phyloP scores from a whole-genome alignment of 64 coral and sea anemone species.

The Actinia equina region DNA sequence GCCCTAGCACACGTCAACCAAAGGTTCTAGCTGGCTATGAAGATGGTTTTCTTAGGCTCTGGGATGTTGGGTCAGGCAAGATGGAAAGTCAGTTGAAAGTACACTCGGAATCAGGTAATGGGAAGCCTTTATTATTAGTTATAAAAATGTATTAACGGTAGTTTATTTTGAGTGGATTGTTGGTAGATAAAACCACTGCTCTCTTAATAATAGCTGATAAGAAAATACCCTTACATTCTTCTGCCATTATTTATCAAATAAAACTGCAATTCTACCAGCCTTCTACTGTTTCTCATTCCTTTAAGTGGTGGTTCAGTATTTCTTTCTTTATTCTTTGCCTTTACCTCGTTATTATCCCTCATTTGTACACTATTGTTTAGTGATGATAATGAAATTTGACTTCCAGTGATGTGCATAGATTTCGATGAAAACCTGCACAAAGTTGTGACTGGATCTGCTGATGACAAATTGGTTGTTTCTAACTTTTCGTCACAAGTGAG shows the following conservation, averaged over 20 bases:
- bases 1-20: constrained; percentile 44
- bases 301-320: too few relatives aligned
- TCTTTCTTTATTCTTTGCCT: too few relatives aligned
- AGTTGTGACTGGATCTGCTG: constrained; percentile 88
- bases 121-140: too few relatives aligned
- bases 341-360: too few relatives aligned
- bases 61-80: constrained; percentile 57
- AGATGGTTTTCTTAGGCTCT: constrained; percentile 67
- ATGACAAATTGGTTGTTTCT: constrained; percentile 67
- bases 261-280: too few relatives aligned
- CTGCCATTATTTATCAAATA: too few relatives aligned
- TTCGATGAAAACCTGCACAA: constrained; percentile 40
- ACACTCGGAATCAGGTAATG: constrained; percentile 79
- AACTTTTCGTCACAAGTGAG: constrained; percentile 40
- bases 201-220: too few relatives aligned
- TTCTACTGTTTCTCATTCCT: too few relatives aligned
- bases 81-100: constrained; percentile 27
- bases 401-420: constrained; percentile 85
- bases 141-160: too few relatives aligned
- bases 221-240: too few relatives aligned
- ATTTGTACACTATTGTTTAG: not conserved
- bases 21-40: constrained; percentile 73
- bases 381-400: not conserved
- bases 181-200: too few relatives aligned
- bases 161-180: too few relatives aligned